Evolutionary conservation across 2,113 vertebrate genomes (phyloP).

Genomic region (Abramis brama): DNA sequence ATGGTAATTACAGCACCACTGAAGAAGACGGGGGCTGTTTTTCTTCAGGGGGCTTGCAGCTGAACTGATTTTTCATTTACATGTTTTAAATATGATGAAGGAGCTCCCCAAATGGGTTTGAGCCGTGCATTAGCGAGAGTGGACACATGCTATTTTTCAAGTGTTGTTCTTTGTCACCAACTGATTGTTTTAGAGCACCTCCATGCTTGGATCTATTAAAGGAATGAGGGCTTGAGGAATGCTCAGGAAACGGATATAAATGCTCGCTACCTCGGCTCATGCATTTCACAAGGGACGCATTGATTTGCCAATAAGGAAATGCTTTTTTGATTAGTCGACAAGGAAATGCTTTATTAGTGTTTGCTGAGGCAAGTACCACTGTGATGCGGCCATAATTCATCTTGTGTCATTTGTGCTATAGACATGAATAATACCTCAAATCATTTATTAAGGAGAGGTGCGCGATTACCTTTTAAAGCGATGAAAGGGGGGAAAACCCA

Average conservation of each 20-base stretch:
- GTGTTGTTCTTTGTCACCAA: conserved; percentile 53
- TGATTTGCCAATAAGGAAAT: not conserved
- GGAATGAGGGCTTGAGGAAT: conserved; percentile 48
- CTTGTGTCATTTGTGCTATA: not conserved
- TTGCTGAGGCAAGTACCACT: not conserved
- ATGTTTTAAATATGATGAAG: conserved; percentile 71
- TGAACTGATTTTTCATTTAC: conserved; percentile 71
- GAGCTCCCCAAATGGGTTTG: conserved; percentile 61
- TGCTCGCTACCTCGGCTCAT: conserved; percentile 29
- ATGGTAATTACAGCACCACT: conserved; percentile 72
- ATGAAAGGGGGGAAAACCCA: not conserved
- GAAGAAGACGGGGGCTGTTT: conserved; percentile 72
- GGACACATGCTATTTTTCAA: conserved; percentile 54
- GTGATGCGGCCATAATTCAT: not conserved
- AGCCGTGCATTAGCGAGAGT: conserved; percentile 53
- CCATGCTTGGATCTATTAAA: conserved; percentile 46
- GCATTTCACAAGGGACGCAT: not conserved
- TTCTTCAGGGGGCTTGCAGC: conserved; percentile 69
- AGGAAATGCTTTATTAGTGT: conserved; percentile 7
- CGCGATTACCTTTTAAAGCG: not conserved
- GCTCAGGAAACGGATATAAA: conserved; percentile 43
- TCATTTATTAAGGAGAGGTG: not conserved
- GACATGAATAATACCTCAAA: not conserved
- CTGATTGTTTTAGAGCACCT: conserved; percentile 47
- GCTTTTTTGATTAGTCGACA: conserved; percentile 16